phyloP scores from a whole-genome alignment of 2,888 invertebrate species.

The Eutolmus rufibarbis region DNA sequence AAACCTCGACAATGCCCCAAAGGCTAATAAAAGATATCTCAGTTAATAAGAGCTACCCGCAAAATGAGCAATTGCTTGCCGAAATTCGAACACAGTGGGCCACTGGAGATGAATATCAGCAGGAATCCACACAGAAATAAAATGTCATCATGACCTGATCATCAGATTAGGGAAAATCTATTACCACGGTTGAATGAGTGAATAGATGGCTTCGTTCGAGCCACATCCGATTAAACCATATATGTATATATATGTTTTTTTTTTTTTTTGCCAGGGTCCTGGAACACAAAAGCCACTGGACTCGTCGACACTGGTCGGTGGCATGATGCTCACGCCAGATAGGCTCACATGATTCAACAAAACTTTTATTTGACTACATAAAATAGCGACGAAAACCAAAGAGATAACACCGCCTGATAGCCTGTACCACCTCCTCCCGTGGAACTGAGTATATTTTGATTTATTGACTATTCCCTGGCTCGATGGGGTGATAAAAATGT shows the following conservation, averaged over 20 bases:
- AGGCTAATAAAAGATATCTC: background rate
- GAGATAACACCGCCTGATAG: background rate
- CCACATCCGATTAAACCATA: background rate
- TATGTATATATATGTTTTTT: too few species aligned
- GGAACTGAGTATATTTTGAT: background rate
- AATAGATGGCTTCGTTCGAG: background rate
- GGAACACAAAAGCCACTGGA: background rate
- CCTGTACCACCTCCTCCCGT: background rate
- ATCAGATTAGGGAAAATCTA: background rate
- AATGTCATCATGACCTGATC: background rate
- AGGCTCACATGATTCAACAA: background rate
- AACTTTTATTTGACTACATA: background rate
- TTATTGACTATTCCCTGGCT: background rate
- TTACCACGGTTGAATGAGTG: background rate
- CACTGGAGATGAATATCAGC: background rate
- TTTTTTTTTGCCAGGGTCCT: background rate
- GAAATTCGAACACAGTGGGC: background rate
- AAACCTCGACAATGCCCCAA: background rate
- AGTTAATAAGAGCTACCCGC: background rate
- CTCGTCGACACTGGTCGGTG: background rate
- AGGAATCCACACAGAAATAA: background rate
- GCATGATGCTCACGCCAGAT: background rate
- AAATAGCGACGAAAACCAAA: background rate
- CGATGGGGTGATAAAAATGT: background rate
- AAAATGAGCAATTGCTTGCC: background rate